phyloP scores from a whole-genome alignment of 92 coral and sea anemone genomes.

The Bergia sp. region DNA sequence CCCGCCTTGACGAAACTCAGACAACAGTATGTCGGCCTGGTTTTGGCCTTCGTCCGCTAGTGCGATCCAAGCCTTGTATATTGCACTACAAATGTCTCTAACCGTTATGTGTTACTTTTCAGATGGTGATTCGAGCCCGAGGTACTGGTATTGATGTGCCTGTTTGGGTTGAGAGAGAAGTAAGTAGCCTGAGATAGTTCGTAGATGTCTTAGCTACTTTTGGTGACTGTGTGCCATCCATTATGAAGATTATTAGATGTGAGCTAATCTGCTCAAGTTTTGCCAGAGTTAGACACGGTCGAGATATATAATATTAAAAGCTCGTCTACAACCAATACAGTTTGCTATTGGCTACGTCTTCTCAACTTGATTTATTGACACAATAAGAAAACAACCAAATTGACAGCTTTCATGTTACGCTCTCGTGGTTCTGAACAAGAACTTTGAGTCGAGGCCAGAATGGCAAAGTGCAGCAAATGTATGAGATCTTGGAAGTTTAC shows the following conservation, averaged over 20 bases:
- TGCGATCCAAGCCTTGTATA: no score
- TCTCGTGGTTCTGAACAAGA: no score
- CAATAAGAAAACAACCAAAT: background rate
- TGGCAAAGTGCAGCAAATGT: no score
- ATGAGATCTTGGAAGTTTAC: no score
- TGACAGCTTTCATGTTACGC: no score
- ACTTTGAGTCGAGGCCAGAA: no score
- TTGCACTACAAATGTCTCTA: background rate
- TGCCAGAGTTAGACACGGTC: background rate
- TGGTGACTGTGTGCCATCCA: no score
- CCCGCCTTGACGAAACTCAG: no score
- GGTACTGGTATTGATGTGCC: conserved; percentile 98
- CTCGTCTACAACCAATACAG: background rate
- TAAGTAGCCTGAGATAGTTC: conserved; percentile 9
- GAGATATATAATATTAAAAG: background rate
- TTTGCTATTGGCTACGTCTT: background rate
- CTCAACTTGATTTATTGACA: background rate
- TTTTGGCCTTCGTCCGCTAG: no score
- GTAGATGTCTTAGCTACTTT: background rate
- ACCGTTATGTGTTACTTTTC: background rate
- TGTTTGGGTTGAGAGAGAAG: conserved; percentile 97
- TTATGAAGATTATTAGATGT: no score
- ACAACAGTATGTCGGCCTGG: no score
- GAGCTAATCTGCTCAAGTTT: background rate
- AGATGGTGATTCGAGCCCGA: conserved; percentile 87